A percentile compares a stretch with the other conserved stretches of the same genome.
These are phyloP conservation scores for Adrianichthys oophorus DNA, from an alignment of 2,797 vertebrate genomes.

Conservation along the genomic window DNA sequence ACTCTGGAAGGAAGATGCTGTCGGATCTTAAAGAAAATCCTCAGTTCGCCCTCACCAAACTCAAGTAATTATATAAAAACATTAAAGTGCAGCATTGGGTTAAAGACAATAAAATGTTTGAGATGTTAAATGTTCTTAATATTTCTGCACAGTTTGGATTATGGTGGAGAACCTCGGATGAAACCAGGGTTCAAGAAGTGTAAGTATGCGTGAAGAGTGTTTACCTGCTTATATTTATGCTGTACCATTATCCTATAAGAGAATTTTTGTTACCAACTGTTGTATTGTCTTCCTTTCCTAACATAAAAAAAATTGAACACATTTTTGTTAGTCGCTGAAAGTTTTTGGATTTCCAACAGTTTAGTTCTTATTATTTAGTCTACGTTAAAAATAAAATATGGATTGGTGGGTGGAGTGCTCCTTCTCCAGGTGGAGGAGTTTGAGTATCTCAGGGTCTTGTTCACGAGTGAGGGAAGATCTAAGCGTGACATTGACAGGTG, in stretches of 20 bases:
- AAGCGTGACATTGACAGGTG: not conserved
- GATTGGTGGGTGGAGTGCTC: too few relatives aligned
- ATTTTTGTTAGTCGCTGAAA: too few relatives aligned
- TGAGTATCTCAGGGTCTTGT: not conserved
- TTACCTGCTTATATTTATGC: not conserved
- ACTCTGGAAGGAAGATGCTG: conserved; percentile 19
- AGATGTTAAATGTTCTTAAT: not conserved
- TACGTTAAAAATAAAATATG: too few relatives aligned
- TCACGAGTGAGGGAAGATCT: not conserved
- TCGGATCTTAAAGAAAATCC: not conserved
- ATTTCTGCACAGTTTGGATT: conserved; percentile 19
- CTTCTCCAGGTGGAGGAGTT: too few relatives aligned
- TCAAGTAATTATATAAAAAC: conserved; percentile 32
- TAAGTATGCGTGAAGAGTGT: conserved; percentile 13
- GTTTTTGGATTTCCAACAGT: too few relatives aligned
- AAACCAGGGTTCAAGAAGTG: conserved; percentile 52
- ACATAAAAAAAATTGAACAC: too few relatives aligned
- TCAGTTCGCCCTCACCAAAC: not conserved
- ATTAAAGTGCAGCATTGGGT: not conserved
- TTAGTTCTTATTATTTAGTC: too few relatives aligned
- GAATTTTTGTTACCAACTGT: too few relatives aligned
- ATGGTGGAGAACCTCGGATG: conserved; percentile 25
- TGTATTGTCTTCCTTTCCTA: too few relatives aligned
- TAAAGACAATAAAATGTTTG: not conserved
- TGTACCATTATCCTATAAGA: too few relatives aligned